phyloP scores from a whole-genome alignment of 2,797 vertebrate species.

The Pyrocephalus nanus region DNA sequence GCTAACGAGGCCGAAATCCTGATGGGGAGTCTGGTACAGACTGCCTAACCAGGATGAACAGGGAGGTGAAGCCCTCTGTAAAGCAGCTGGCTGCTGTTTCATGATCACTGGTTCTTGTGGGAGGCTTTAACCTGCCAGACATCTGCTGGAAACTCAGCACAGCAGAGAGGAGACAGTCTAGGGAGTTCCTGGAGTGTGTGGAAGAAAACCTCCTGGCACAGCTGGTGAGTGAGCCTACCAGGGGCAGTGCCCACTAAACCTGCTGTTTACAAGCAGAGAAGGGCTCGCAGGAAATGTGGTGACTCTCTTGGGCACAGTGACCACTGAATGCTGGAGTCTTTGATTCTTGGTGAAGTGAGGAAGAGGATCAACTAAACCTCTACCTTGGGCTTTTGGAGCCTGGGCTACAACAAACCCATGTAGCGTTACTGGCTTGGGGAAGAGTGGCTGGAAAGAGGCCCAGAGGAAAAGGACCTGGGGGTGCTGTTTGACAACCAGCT shows the following conservation, averaged over 20 bases:
- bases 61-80: neutral
- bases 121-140: neutral
- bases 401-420: neutral
- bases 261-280: neutral
- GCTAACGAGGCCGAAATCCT: neutral
- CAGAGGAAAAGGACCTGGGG: neutral
- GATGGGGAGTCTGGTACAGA: neutral
- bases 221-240: neutral
- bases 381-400: neutral
- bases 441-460: neutral
- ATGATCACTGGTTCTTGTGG: neutral
- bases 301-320: rapidly evolving
- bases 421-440: neutral
- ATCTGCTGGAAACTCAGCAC: neutral
- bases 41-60: neutral
- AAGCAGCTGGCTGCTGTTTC: neutral
- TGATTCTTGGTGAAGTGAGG: neutral
- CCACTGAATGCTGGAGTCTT: neutral
- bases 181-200: no score
- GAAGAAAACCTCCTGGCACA: neutral
- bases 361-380: neutral
- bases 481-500: neutral
- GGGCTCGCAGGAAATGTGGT: no score
- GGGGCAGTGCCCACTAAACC: neutral
- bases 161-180: neutral